Percentiles rank a stretch among this genome's conserved stretches.
Evolutionary conservation across 2,113 vertebrate genomes (phyloP).

Genomic region (Psettodes erumei): DNA sequence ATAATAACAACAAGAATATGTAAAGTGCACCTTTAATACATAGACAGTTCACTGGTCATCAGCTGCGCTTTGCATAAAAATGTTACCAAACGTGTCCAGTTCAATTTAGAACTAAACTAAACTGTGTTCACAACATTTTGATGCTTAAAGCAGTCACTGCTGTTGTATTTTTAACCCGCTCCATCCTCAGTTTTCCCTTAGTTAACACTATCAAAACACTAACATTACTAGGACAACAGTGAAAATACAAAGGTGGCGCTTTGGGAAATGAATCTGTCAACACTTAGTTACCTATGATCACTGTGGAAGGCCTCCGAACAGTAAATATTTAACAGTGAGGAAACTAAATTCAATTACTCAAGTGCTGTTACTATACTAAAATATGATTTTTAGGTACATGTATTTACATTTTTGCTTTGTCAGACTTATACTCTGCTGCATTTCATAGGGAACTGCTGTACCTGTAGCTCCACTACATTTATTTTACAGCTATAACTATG

Average conservation of each 20-base stretch:
- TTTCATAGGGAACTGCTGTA: neutral
- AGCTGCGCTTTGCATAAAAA: neutral
- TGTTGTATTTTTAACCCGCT: conserved; percentile 28
- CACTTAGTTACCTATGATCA: neutral
- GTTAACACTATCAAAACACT: conserved; percentile 25
- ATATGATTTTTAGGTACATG: too few species aligned
- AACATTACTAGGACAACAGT: neutral
- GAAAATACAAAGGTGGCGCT: conserved; percentile 23
- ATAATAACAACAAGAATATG: too few species aligned
- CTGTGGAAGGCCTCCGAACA: neutral
- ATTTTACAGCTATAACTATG: neutral
- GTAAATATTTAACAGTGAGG: neutral
- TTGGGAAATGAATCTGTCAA: neutral
- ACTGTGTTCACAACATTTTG: neutral
- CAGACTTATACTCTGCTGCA: neutral
- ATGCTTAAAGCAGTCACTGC: neutral
- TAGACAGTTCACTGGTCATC: neutral
- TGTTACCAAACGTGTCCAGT: neutral
- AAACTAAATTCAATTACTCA: neutral
- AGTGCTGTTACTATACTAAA: neutral
- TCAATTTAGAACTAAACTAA: neutral
- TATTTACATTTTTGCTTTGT: neutral
- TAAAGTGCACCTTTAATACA: neutral
- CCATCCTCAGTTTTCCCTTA: neutral
- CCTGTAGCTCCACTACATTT: neutral